Evolutionary conservation across 2,113 vertebrate genomes (phyloP), one percentile per base, ranked within the genome.

Genomic region (Aythya baeri): DNA sequence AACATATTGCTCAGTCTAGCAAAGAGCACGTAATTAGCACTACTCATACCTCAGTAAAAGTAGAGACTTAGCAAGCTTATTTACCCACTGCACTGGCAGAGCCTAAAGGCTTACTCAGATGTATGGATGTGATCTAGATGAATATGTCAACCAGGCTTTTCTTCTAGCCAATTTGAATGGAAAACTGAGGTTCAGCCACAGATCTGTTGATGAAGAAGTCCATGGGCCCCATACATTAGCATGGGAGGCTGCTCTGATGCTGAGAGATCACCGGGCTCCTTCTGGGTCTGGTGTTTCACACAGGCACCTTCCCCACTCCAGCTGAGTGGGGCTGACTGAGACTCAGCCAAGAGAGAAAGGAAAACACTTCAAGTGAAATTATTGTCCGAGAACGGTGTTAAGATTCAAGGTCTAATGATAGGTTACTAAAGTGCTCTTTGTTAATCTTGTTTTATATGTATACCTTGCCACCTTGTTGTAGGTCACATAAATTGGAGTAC

Each of bases 251-350:
- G 22, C 32, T 75, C 58, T 32, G 26, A 29, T 75, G 31, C 63
- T 36, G 49, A 80, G 44, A 44, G 12, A 9, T 72, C 23, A 23
- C 9, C 4, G 15, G 31, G 52, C 34, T 81, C 71, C n/a, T 11
- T 43, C 17, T 1, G 4, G 31, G 9, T 11, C 34, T 46, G 27
- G 12, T 18, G 44, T 68, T 83, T 63, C 34, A 38, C 31, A 34
- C 1, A n/a, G 13, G 29, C 0, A 2, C 5, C 44, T 59, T 85
- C n/a, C 5, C 2, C 2, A 0, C 17, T 85, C 21, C 46, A 49
- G 11, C 20, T 49, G 46, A 49, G 46, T 41, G 22, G 16, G 22
- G 29, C 26, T 65, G n/a, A 7, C 23, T 59, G 43, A 7, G 2
- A 27, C 36, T 67, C 16, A 57, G 36, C 32, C 49, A 67, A 77